Base-by-base conservation (phyloP, 2,113 vertebrate genomes). In the Rhodinocichla rosea region DNA sequence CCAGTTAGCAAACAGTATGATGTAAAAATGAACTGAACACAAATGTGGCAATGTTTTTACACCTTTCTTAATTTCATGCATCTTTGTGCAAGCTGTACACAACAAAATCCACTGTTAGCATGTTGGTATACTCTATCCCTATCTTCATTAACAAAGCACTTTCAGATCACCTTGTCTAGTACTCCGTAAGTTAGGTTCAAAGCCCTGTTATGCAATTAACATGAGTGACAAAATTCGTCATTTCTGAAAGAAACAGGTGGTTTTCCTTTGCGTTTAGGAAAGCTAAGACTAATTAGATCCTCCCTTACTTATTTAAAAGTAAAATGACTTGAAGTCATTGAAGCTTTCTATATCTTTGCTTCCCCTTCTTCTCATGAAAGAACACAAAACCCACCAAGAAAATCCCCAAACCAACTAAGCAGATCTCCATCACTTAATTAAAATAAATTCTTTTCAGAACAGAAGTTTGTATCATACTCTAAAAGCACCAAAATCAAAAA, bases 1-100 rank as follows among this genome's bases (percentile, higher is more conserved):
- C 1, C 49, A 39, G 4, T 30, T 50, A 50, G 9, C 9, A 15
- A 3, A 23, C 0, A 49, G 7, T 4, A 49, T 7, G 27, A 7
- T 18, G 15, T 13, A 86, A 65, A 76, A 11, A 18, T 3, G 3
- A 30, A 57, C 49, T n/a, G 50, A 20, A 69, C 6, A 11, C 6
- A 79, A 47, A n/a, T 0, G 0, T 13, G 7, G 20, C 28, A 45
- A 73, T 76, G 24, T 17, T 93, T 79, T 73, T 30, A 68, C 13
- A 56, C 2, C 15, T 35, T 42, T 44, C 45, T 37, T 44, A 71
- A 35, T 65, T 85, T 57, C 40, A 39, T 10, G 3, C 6, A 56
- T 50, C 30, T 84, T 55, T 28, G 2, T 20, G 20, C 15, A 83
- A 65, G 64, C 10, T 9, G 5, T 19, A 60, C 5, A 10, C 9